Evolutionary conservation across 1,140 invertebrate genomes (phyloP), one percentile per base, ranked within the genome.

Genomic region (Pseudomyrmex pallidus): DNA sequence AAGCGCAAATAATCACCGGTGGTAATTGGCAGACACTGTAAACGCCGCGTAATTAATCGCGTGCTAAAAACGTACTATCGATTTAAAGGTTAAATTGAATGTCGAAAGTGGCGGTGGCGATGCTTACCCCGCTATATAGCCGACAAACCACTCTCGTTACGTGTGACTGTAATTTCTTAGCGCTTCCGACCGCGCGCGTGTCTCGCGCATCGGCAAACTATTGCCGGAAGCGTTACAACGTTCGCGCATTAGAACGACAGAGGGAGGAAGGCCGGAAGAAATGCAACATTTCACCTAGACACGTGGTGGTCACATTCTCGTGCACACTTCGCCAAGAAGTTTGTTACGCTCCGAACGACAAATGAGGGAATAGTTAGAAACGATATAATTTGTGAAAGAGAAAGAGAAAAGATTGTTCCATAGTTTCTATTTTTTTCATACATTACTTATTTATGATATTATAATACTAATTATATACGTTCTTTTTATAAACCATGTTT

Each of bases 321-420:
- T 25, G 59, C 70, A 35, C 52, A 76, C 85, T 86, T 87, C 85
- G 70, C 84, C 84, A 76, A 86, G 70, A 85, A 82, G 63, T 74
- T 70, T 22, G 50, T 20, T 35, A 44, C 48, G 78, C 20, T 68
- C 57, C 22, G 62, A 80, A 61, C 63, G 62, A 85, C 68, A 85
- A 82, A 83, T 86, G 63, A 87, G 72, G 84, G 25, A 70, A 12
- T 46, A 8, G 50, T 13, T 66, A 20, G 48, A 25, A 15, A 20
- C 7, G 0, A 59, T 25, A 15, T 25, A 35, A 35, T 35, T 35
- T 35, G 2, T 17, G 17, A 61, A 35, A 4, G 35, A 35, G 35
- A 35, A 0, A 35, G 35, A 35, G 35, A 35, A 35, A 7, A 61
- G 1, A 9, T 61, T 61, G 25, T 25, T 61, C 57, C 22, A 35